Conservation (phyloP, 2,113 vertebrate genomes). For the Isichthys henryi region DNA sequence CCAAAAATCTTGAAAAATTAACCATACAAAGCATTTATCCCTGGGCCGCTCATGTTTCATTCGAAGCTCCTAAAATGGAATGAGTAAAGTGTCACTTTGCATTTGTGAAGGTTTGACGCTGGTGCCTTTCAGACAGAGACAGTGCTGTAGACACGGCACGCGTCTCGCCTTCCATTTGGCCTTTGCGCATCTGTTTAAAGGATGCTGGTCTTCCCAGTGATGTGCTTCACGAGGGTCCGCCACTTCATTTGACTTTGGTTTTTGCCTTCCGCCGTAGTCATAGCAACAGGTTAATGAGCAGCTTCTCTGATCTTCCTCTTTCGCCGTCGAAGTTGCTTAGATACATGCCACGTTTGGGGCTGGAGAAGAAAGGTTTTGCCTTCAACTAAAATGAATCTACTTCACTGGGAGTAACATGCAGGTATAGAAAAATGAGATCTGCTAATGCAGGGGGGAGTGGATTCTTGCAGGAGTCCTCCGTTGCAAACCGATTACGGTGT, state of each 20-base stretch:
- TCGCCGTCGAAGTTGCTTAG: slow-evolving; percentile 64
- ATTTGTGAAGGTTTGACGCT: background rate
- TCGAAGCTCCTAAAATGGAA: background rate
- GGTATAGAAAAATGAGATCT: background rate
- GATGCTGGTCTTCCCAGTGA: slow-evolving; percentile 35
- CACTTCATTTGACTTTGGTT: slow-evolving; percentile 53
- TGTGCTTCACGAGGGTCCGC: slow-evolving; percentile 51
- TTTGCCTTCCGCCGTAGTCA: slow-evolving; percentile 60
- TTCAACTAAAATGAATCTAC: slow-evolving; percentile 6
- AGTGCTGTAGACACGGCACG: background rate
- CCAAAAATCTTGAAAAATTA: slow-evolving; percentile 5
- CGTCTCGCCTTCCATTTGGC: slow-evolving; percentile 1
- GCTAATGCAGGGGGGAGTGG: background rate
- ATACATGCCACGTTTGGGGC: slow-evolving; percentile 53
- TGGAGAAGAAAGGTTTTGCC: slow-evolving; percentile 36
- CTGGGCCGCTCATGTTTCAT: background rate
- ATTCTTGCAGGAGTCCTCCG: background rate
- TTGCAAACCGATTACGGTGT: background rate
- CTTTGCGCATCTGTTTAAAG: slow-evolving; percentile 17
- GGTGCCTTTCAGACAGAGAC: background rate
- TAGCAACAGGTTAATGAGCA: slow-evolving; percentile 74
- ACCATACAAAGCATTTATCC: slow-evolving; percentile 5
- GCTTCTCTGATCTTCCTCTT: slow-evolving; percentile 56
- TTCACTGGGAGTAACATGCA: background rate
- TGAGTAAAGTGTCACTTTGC: slow-evolving; percentile 12